These are phyloP conservation scores for Eidolon helvum DNA, from an alignment of 2,113 vertebrate species.

Conservation along the genomic window DNA sequence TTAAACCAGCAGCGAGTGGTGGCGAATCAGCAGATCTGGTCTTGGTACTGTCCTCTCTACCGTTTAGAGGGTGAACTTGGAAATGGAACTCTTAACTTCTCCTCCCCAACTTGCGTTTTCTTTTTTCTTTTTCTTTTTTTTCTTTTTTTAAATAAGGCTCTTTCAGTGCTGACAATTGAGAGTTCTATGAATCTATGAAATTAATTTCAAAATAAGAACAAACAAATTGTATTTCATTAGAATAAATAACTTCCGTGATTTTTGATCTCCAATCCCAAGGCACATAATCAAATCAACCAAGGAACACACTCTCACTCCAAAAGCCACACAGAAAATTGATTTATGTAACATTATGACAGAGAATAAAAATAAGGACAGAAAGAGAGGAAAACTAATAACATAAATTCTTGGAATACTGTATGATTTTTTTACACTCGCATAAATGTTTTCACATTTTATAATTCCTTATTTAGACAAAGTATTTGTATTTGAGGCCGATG, in stretches of 20 bases:
- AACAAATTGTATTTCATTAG: constrained; percentile 17
- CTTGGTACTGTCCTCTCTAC: rapidly evolving
- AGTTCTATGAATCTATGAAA: not conserved
- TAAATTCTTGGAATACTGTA: not conserved
- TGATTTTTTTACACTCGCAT: not conserved
- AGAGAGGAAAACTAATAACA: not conserved
- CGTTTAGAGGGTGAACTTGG: not conserved
- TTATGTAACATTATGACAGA: not conserved
- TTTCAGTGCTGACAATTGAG: not conserved
- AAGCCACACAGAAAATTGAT: not conserved
- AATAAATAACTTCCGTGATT: not conserved
- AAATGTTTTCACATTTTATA: not conserved
- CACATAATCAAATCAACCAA: not conserved
- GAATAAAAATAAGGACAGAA: not conserved
- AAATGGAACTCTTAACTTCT: not conserved
- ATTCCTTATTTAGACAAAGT: not conserved
- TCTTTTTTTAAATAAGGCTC: not conserved
- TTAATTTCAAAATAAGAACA: constrained; percentile 17
- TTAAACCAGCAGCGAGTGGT: rapidly evolving
- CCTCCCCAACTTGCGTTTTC: not conserved
- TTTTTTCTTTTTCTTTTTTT: not conserved
- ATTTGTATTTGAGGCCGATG: not conserved
- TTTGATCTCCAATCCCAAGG: not conserved
- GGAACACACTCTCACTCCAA: not conserved
- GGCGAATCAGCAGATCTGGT: not conserved